Evolutionary conservation across 2,113 vertebrate species (phyloP), one percentile per base, ranked within the genome.

Genomic region (Agapornis roseicollis): DNA sequence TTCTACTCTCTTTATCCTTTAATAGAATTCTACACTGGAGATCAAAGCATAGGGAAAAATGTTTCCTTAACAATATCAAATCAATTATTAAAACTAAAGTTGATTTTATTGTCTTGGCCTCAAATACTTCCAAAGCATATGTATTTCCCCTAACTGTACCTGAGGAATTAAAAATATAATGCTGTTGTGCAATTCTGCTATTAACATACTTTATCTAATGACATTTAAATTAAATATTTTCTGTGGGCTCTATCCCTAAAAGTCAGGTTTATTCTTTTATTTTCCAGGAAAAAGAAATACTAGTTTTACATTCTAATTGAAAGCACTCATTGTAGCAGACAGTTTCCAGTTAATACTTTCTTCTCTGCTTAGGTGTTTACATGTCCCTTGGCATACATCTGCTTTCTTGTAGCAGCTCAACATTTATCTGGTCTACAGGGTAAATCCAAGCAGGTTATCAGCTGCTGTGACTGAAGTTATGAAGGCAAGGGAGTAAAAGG

Each of bases 11-110:
- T 60, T 94, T 76, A 66, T 76, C 18, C 7, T 79, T 33, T 73
- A 69, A 86, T n/a, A 42, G 3, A 42, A 73, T 53, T 70, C 33
- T 31, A 92, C 71, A 42, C 1, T 65, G 74, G 28, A 95, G 47
- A 81, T 39, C 13, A 76, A 80, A 42, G 12, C 19, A n/a, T 10
- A 5, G 2, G 6, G 6, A 4, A 35, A 64, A 88, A 50, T 8
- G 1, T 50, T 93, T 91, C 56, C 27, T 85, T 78, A 94, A 89
- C 56, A 41, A 9, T 56, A 63, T 44, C 20, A 68, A 93, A 94
- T 89, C 49, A 92, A 78, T 64, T 93, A 91, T 83, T 92, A 84
- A 92, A 68, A 65, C 39, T 46, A 52, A 92, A 82, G 44, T 33
- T 37, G 24, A 11, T 81, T 95, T 83, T 58, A 71, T 81, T 81